Evolutionary conservation across 2,888 invertebrate species (phyloP), one percentile per base, ranked within the genome.

Genomic region (Drosophila nigricruria): DNA sequence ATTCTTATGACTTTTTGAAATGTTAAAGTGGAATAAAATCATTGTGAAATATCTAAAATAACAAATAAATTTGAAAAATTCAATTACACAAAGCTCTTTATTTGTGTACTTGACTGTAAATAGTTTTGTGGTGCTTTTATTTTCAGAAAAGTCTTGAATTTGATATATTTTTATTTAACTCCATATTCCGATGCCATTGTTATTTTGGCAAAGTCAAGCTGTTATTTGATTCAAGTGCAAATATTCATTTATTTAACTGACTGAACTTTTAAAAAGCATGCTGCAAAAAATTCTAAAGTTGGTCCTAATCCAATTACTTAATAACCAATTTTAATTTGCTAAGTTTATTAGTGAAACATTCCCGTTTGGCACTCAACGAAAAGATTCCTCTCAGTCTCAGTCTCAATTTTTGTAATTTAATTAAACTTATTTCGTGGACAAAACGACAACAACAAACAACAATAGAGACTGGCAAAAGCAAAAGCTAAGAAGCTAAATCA

Each of bases 261-360:
- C 6, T 20, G 12, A 14, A 30, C 49, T 12, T n/a, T 47, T n/a
- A n/a, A 47, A 25, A 9, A 12, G n/a, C 16, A 16, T 9, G 12
- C 27, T 27, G n/a, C 0, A 12, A 0, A 4, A 12, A 0, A 18
- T 14, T 3, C 5, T 18, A 3, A 18, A 1, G 49, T 1, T 18
- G 6, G 32, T 18, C 18, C 30, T 4, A 32, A 18, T 49, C 32
- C 38, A 53, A 80, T 86, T 81, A 86, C 74, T 52, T 70, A 71
- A 78, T 53, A 73, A 74, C 69, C 38, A 23, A 36, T 52, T 47
- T 65, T 25, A 36, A 53, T 18, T 66, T 25, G 20, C 20, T 14
- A 66, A 38, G 36, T 40, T 53, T 47, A 36, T 68, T 47, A 50
- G 38, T 40, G 5, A 53, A 45, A n/a, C 16, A 53, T 52, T 34